Conservation (phyloP, 2,888 invertebrate genomes). For the Luffia ferchaultella region DNA sequence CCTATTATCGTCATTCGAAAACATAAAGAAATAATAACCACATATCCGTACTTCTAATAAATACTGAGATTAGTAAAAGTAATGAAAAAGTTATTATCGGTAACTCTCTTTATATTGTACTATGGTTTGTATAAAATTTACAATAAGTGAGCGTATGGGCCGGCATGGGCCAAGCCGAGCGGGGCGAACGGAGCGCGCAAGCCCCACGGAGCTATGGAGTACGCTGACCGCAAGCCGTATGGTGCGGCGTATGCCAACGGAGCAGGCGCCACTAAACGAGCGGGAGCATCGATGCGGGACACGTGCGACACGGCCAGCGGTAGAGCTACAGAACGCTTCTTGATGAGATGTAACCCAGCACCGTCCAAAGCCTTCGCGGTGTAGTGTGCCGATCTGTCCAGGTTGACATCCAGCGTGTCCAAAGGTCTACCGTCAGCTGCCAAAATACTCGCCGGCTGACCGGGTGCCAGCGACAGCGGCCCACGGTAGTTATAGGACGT, state of each 20-base stretch:
- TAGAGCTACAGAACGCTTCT: slow-evolving; percentile 39
- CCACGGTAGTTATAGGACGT: slow-evolving; percentile 49
- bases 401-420: slow-evolving; percentile 53
- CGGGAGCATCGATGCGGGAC: slow-evolving; percentile 27
- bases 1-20: too few species aligned
- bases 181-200: slow-evolving; percentile 20
- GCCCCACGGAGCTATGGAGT: slow-evolving; percentile 19
- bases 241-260: slow-evolving; percentile 21
- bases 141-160: slow-evolving; percentile 18
- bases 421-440: slow-evolving; percentile 54
- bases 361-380: slow-evolving; percentile 43
- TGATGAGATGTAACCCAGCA: slow-evolving; percentile 28
- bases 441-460: slow-evolving; percentile 51
- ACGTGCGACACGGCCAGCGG: slow-evolving; percentile 28
- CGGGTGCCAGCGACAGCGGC: slow-evolving; percentile 49
- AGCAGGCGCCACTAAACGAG: slow-evolving; percentile 25
- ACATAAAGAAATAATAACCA: too few species aligned
- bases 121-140: slow-evolving; percentile 2
- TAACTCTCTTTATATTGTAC: slow-evolving; percentile 56
- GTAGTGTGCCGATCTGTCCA: slow-evolving; percentile 47
- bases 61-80: too few species aligned
- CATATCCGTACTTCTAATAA: too few species aligned
- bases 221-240: slow-evolving; percentile 19
- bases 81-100: slow-evolving; percentile 15
- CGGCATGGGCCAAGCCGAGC: slow-evolving; percentile 16